Base-by-base conservation (phyloP, 2,888 invertebrate genomes). In the Cheilosia pagana region DNA sequence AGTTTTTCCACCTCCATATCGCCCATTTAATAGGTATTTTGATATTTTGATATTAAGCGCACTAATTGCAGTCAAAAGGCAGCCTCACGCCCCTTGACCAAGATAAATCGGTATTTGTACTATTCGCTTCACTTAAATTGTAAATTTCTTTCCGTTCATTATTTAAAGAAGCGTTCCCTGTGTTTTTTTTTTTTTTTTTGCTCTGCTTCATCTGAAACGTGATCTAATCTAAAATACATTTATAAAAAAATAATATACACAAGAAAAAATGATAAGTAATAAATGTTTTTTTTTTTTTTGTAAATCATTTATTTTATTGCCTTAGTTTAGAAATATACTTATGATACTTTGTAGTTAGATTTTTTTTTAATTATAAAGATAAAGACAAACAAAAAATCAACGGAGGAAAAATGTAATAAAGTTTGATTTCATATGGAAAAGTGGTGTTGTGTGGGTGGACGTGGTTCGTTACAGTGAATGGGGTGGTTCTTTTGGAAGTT, bases 311-410 rank as follows among this genome's bases (percentile, higher is more conserved):
- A 77, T 77, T 77, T 77, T 43, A 78, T 79, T 75, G 74, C 45
- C 70, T 83, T 83, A 79, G 78, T 70, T 70, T 79, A 74, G 62
- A 74, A 53, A 68, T 59, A 78, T 67, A 71, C 65, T 72, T 67
- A 65, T 82, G 52, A 79, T 83, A 83, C 74, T 83, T 83, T 83
- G 83, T 83, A 83, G 65, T 70, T 74, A 70, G 68, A 57, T 14
- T 43, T 41, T 82, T 83, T 83, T 83, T 83, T 45, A 74, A 68
- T 83, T 55, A 82, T 68, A 68, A 68, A 76, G 60, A 76, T 59
- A 72, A 82, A 63, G 53, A 70, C 48, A 60, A 76, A 75, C 59
- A 53, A 19, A 50, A 65, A 48, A 16, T 28, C 25, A 53, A 52
- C 45, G 21, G 57, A 60, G 71, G 39, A 65, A 67, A 31, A 21